Evolutionary conservation across 2,888 invertebrate genomes (phyloP), one percentile per base, ranked within the genome.

Genomic region (Hydropsyche betteni): DNA sequence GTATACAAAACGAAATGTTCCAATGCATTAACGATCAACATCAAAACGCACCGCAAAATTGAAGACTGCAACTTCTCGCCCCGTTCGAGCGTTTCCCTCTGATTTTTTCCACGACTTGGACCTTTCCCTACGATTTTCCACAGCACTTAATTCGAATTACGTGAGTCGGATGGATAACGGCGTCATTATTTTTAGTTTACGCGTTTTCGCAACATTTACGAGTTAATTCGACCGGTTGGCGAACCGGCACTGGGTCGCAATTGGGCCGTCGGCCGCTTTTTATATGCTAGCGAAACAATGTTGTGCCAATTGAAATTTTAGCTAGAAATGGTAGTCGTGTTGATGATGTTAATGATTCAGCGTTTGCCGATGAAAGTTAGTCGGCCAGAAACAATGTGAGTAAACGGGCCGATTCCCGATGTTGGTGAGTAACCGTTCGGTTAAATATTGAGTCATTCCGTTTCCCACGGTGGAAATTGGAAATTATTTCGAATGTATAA

Each of bases 381-480:
- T 24, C 58, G 14, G 58, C 8, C 24, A 24, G 44, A 58, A 58
- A 14, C 58, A 58, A 58, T 58, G 24, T 58, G 58, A 58, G 58
- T 58, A 58, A 44, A 58, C 16, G 14, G 14, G 8, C 14, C 58
- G 58, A 8, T 58, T 58, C 58, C 16, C 24, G 58, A 14, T 58
- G 24, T 8, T 24, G 24, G 24, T 58, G 58, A 58, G 58, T 58
- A 58, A 58, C 58, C 4, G 44, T 44, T 24, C 8, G 2, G 24
- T 24, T 58, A 58, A 58, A 58, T 8, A 24, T 58, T 58, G 58
- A 58, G 14, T 58, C 58, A 58, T 24, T 16, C 8, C 24, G 24
- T 16, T 58, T 58, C 58, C 58, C 58, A 58, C 58, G 14, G 53
- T 53, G 58, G 58, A 58, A 58, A 58, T 58, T 16, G 16, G 16